Percentiles rank a stretch among this genome's conserved stretches.
Evolutionary conservation across 1,140 invertebrate species (phyloP).

Genomic region (Danaus melanippus): DNA sequence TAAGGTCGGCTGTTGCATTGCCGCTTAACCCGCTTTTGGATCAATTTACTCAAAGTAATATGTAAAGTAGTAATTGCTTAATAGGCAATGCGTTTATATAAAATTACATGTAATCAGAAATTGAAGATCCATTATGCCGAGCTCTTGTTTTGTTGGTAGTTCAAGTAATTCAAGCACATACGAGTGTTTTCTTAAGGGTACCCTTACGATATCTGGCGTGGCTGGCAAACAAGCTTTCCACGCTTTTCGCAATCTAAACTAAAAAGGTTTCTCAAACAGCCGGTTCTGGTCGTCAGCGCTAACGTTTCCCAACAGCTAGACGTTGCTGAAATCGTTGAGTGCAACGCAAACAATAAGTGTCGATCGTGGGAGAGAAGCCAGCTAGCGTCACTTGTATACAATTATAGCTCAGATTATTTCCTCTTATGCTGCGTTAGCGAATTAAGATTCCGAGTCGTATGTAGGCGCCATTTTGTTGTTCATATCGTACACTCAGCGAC

Average conservation of each 20-base stretch:
- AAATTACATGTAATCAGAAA: too few relatives aligned
- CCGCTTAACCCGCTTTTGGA: too few relatives aligned
- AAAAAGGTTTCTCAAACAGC: conserved; percentile 60
- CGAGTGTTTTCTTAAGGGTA: conserved; percentile 18
- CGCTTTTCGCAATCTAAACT: conserved; percentile 60
- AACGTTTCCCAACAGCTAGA: conserved; percentile 55
- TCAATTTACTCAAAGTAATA: too few relatives aligned
- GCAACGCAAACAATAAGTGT: conserved; percentile 58
- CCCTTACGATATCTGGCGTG: conserved; percentile 31
- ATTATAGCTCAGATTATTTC: conserved; percentile 52
- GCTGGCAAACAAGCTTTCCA: conserved; percentile 55
- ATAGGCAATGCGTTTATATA: not conserved
- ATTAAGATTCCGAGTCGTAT: conserved; percentile 39
- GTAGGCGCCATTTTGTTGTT: conserved; percentile 26
- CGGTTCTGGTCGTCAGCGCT: conserved; percentile 53
- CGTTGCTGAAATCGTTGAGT: conserved; percentile 64
- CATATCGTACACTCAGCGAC: too few relatives aligned
- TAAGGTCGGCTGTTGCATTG: too few relatives aligned
- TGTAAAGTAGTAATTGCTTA: not conserved
- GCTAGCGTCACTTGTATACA: conserved; percentile 41
- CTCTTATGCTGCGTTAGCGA: conserved; percentile 48
- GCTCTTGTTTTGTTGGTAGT: not conserved
- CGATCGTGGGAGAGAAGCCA: conserved; percentile 51
- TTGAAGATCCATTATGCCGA: too few relatives aligned
- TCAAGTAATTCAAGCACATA: conserved; percentile 1